Evolutionary conservation across 2,888 invertebrate genomes (phyloP), one percentile per base, ranked within the genome.

Genomic region (Cosmopolites sordidus): DNA sequence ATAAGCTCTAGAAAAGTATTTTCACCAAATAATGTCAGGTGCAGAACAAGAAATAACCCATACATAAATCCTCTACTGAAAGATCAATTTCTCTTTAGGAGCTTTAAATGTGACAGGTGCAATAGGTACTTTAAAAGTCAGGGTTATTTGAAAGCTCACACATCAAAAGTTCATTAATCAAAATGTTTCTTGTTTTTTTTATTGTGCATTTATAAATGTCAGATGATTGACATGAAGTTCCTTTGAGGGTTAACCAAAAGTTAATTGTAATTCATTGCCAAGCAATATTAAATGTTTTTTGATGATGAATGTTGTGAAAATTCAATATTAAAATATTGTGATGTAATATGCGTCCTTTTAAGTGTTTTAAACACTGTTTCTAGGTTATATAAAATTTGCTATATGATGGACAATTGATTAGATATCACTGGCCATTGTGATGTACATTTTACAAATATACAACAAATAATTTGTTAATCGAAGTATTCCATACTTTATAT

Each of bases 41-140:
- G 73, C 60, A 58, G 73, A 44, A 73, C 72, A 11, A 60, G 72
- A 43, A 68, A 70, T 30, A 70, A 70, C 51, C 74, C 73, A 0
- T 73, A 73, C 58, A 74, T 74, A 33, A 73, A 71, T 62, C 73
- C 73, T 1, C 62, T 67, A 46, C 61, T 74, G 45, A 69, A 68
- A 59, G 67, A 73, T 54, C 74, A 74, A 55, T 74, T 73, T 61
- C 64, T 69, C 54, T 65, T 64, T 49, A 67, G 70, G 51, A 71
- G 70, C 66, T 74, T 74, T 60, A 69, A 67, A 56, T 74, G 74
- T 60, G 66, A 67, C 29, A 68, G 66, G 55, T 74, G 74, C 58
- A 72, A 68, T 58, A 65, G 73, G 50, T 67, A 69, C 50, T 74
- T 74, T 61, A 74, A 73, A 64, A 73, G 73, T 63, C 73, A 68